phyloP scores from a whole-genome alignment of 1,140 invertebrate species.

The Microplitis demolitor region DNA sequence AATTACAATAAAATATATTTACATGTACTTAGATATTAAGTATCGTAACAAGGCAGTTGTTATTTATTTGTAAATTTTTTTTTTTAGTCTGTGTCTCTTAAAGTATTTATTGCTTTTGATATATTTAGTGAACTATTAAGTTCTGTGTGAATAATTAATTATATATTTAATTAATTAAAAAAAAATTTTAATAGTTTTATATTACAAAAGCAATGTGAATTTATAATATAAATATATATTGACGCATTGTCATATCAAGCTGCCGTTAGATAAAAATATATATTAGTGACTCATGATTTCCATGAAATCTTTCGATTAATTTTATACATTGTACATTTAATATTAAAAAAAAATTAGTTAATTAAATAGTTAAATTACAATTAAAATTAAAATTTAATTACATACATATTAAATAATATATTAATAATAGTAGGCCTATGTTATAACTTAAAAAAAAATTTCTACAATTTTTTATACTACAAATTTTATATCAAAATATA shows the following conservation, averaged over 20 bases:
- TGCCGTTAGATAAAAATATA: slow-evolving; percentile 17
- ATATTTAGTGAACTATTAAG: not conserved
- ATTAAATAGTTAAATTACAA: not conserved
- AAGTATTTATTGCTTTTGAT: not conserved
- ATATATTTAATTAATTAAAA: not conserved
- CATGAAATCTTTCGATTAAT: not conserved
- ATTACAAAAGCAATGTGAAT: not conserved
- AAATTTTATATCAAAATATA: slow-evolving; percentile 18
- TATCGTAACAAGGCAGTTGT: slow-evolving; percentile 11
- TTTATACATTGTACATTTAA: not conserved
- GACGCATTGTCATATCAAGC: not conserved
- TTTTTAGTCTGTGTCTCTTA: not conserved
- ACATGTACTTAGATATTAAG: not conserved
- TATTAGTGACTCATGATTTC: slow-evolving; percentile 29
- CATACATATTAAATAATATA: not conserved
- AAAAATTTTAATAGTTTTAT: not conserved
- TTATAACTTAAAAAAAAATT: not conserved
- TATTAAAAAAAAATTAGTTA: not conserved
- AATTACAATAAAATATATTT: slow-evolving; percentile 20
- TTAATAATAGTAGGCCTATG: not conserved
- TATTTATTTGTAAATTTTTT: not conserved
- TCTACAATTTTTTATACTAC: slow-evolving; percentile 23
- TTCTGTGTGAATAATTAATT: not conserved
- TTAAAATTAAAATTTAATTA: not conserved
- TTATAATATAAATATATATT: not conserved